Percentiles rank a stretch among this genome's conserved stretches.
phyloP scores from a whole-genome alignment of 2,888 invertebrate species.

The Aphidoletes aphidimyza region DNA sequence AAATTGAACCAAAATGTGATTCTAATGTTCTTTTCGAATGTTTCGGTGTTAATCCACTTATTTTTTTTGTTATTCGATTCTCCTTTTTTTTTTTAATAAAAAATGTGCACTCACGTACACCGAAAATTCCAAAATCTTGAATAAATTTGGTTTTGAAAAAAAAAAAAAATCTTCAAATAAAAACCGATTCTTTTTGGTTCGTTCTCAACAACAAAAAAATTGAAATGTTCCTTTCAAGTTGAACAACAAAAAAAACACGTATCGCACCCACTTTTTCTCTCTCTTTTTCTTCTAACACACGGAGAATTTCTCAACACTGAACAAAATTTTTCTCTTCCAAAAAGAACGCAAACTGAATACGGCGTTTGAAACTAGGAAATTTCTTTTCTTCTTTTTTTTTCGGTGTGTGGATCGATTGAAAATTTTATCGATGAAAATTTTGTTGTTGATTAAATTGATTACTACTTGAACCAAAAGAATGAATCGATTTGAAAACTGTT shows the following conservation, averaged over 20 bases:
- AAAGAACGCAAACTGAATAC: neutral
- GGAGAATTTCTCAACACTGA: neutral
- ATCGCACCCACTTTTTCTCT: constrained; percentile 44
- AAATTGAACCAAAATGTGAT: neutral
- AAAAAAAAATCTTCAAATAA: neutral
- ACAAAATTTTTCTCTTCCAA: neutral
- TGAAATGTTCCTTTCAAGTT: neutral
- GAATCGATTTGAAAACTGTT: too few species aligned
- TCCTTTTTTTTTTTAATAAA: neutral
- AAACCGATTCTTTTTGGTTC: neutral
- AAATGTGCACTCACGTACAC: constrained; percentile 21
- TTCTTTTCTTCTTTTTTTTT: neutral
- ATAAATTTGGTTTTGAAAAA: neutral
- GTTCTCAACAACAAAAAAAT: too few species aligned
- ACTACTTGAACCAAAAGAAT: neutral
- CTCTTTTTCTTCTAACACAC: neutral
- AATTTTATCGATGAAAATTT: neutral
- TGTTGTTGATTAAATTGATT: neutral
- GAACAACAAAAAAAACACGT: constrained; percentile 14
- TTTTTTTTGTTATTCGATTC: neutral
- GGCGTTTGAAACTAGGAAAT: neutral
- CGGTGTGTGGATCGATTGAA: neutral
- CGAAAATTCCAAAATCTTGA: neutral
- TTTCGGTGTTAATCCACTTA: too few species aligned
- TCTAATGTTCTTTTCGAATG: neutral